Conservation (phyloP, 2,113 vertebrate genomes). For the Macquaria australasica region DNA sequence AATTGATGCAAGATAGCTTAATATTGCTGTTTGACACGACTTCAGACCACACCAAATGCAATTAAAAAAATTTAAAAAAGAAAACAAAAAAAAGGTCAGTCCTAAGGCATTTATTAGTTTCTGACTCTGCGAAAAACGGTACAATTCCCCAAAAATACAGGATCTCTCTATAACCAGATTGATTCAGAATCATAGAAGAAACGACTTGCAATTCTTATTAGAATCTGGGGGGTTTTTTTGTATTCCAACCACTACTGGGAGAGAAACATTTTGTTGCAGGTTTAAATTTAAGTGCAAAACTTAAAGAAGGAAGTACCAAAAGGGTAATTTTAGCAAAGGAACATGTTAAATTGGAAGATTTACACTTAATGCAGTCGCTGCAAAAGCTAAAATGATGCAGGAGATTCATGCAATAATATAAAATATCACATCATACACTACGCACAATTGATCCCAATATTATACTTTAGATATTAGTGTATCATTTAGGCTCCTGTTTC, state of each 20-base stretch:
- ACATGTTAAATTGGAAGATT: not conserved
- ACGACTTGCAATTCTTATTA: not conserved
- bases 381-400: not conserved
- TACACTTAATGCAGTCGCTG: not conserved
- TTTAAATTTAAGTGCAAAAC: not conserved
- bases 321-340: not conserved
- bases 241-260: not conserved
- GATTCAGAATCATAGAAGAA: not conserved
- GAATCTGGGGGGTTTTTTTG: not conserved
- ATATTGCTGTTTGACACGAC: too few relatives aligned
- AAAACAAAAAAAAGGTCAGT: too few relatives aligned
- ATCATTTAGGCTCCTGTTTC: not conserved
- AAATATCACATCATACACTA: not conserved
- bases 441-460: too few relatives aligned
- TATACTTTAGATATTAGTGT: not conserved
- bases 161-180: not conserved
- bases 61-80: too few relatives aligned
- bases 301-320: not conserved
- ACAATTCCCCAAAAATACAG: too few relatives aligned
- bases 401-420: not conserved
- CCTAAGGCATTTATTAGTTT: too few relatives aligned
- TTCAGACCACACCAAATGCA: too few relatives aligned
- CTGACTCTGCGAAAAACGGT: too few relatives aligned
- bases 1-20: too few relatives aligned
- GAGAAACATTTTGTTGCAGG: not conserved